Evolutionary conservation across 1,140 invertebrate genomes (phyloP), one percentile per base, ranked within the genome.

Genomic region (Conopomorpha cramerella): DNA sequence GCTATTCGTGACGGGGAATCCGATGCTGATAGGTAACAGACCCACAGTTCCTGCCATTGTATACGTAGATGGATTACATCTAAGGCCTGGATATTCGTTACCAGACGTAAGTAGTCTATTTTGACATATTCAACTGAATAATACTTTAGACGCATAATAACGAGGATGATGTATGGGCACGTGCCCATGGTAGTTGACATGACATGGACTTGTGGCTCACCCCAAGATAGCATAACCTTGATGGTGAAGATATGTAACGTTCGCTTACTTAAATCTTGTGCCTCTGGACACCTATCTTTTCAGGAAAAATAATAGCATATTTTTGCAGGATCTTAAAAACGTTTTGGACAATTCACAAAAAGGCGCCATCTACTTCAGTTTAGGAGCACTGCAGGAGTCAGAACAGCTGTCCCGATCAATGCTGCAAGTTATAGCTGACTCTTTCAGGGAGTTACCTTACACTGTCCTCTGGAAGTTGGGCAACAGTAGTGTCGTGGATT

Each of bases 401-500:
- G 56, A 72, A 18, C 51, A 68, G 32, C 50, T 84, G 1, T 49
- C 71, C 0, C 38, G 44, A 29, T 50, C 65, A 7, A 46, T 72
- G 17, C 40, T 67, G 12, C 39, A 77, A 36, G 66, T 53, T 6
- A 46, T 82, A 19, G 39, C 77, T 0, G 64, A 76, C 29, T 65
- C 60, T 10, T 81, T 83, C 39, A 38, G 60, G n/a, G 73, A 78
- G 42, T 41, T 84, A 10, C 73, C 79, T 15, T 77, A 72, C 37
- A 70, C 72, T 34, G 70, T 85, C 7, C 45, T 86, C n/a, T 85
- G 82, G 81, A 85, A 83, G 54, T 83, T 78, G 43, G 79, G 78
- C 32, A 71, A 79, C 15, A 67, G 73, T 2, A 61, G 62, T 2
- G 52, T 74, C 16, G 49, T 68, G 11, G 64, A 77, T 15, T 51